Evolutionary conservation across 2,888 invertebrate genomes (phyloP), one percentile per base, ranked within the genome.

Genomic region (Drosophila stalkeri): DNA sequence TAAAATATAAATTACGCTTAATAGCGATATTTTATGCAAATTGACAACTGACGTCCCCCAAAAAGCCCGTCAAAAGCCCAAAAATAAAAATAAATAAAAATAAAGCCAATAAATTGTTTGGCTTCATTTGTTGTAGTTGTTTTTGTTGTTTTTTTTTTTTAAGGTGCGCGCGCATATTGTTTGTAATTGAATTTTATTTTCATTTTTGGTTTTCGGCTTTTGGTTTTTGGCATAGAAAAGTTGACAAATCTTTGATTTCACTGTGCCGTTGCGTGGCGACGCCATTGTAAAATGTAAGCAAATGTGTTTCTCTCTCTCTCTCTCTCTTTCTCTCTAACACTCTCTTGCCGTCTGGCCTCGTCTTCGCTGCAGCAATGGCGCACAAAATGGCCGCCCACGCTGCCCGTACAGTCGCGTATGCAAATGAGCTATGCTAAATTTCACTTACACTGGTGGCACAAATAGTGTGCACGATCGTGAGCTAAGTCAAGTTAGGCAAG

Each of bases 11-110:
- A 86, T 83, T 83, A 64, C 72, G 80, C 70, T 79, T 88, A 86
- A 86, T 84, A 81, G 76, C 72, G 80, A 86, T 75, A 82, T 86
- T 86, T 86, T 88, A 86, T 86, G 86, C 88, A 84, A 86, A 86
- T 87, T 57, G 64, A 60, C 16, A 67, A 69, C 43, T 68, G 67
- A 65, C 75, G 80, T 77, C 75, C 81, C 72, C 72, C 75, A 43
- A 46, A 54, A 55, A 41, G 39, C 41, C 37, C 44, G 57, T 43
- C 61, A 41, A 70, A 78, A 79, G 72, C 67, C 79, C 79, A 72
- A 78, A 77, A 72, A 27, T 27, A 27, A 27, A 27, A 27, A 27
- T 27, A 27, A 27, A 27, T 27, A 27, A 43, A 63, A 68, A 57
- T 51, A 71, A 69, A 63, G 44, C 60, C 64, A 79, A 79, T 73